Evolutionary conservation across 1,140 invertebrate species (phyloP), one percentile per base, ranked within the genome.

Genomic region (Homarus americanus): DNA sequence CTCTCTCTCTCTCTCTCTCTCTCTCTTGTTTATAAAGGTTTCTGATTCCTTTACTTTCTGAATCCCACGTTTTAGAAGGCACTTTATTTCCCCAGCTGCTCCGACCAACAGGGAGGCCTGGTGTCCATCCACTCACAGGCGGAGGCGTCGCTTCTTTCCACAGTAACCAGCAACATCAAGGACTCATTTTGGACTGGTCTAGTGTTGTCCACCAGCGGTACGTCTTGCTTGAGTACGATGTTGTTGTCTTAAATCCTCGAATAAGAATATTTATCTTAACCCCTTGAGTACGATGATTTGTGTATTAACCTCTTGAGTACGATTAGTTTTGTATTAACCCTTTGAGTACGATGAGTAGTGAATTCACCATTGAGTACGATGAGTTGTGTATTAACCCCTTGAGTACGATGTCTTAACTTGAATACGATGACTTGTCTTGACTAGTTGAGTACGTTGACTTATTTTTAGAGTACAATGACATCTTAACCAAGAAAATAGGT

Each of bases 61-160:
- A n/a, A n/a, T n/a, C n/a, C n/a, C n/a, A n/a, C n/a, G n/a, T n/a
- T n/a, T n/a, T n/a, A n/a, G n/a, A n/a, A n/a, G n/a, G n/a, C n/a
- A n/a, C n/a, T n/a, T n/a, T n/a, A n/a, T n/a, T n/a, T n/a, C 58
- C 15, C 2, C 84, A 91, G 91, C 1, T 91, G 91, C 34, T 34
- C 79, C 32, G 34, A 91, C 36, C 73, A 87, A 73, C 40, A 58
- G 1, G 40, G 58, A 12, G 36, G 87, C 63, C 78, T 91, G 24
- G 84, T 80, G 40, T 91, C 91, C n/a, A 76, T 91, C 2, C 91
- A 91, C 49, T 91, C 91, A 3, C 1, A 91, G 10, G 72, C 40
- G 7, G 91, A 91, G 41, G 32, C 49, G 58, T 3, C 28, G 2
- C 84, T 91, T 34, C 40, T 91, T 10, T 58, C 4, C 9, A 24